These are phyloP conservation scores for Sturnira hondurensis DNA, from an alignment of 2,113 vertebrate species.

Conservation along the genomic window DNA sequence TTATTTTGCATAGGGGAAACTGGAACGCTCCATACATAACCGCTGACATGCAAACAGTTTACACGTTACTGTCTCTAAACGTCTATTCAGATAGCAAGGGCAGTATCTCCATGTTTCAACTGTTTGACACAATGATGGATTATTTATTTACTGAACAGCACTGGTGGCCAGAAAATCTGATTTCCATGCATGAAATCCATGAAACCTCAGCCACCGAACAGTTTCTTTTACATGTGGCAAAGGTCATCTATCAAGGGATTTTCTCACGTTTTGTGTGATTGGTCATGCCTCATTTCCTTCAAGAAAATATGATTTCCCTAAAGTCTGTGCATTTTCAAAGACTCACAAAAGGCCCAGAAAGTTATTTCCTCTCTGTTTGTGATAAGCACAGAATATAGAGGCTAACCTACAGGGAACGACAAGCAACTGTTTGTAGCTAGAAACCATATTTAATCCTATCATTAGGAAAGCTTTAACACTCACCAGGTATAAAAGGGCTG, in stretches of 20 bases:
- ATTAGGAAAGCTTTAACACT: conserved; percentile 73
- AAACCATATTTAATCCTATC: conserved; percentile 82
- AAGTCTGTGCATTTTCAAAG: conserved; percentile 80
- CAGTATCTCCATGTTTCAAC: conserved; percentile 80
- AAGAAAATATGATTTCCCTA: conserved; percentile 87
- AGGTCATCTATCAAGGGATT: conserved; percentile 89
- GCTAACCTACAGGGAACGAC: conserved; percentile 67
- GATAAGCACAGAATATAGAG: conserved; percentile 79
- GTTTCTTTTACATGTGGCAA: conserved; percentile 85
- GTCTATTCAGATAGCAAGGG: conserved; percentile 75
- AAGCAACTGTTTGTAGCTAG: conserved; percentile 78
- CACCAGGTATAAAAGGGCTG: conserved; percentile 68
- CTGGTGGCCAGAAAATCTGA: conserved; percentile 90
- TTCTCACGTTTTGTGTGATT: conserved; percentile 88
- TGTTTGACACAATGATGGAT: conserved; percentile 91
- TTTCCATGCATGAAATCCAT: conserved; percentile 91
- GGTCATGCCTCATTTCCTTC: conserved; percentile 90
- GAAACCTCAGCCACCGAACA: conserved; percentile 85
- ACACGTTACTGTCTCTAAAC: conserved; percentile 73
- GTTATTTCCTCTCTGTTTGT: conserved; percentile 82
- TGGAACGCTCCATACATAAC: conserved; percentile 53
- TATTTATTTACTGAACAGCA: conserved; percentile 90
- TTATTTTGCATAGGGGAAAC: conserved; percentile 73
- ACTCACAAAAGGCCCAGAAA: conserved; percentile 79
- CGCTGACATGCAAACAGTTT: conserved; percentile 71